Evolutionary conservation across 2,888 invertebrate species (phyloP).

Genomic region (Halictus quadricinctus): DNA sequence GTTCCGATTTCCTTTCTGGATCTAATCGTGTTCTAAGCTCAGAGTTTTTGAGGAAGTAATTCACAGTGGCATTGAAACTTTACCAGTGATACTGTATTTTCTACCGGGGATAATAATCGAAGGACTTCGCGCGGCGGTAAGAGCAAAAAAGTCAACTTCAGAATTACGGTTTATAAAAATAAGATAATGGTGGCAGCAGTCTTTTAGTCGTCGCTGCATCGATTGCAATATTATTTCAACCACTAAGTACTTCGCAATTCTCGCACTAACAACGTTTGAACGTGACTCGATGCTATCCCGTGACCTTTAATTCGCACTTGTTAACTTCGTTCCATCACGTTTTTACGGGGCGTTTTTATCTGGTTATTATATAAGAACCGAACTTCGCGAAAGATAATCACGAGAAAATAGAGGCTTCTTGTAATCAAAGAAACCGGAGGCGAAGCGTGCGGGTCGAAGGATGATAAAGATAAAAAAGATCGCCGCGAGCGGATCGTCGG

Average conservation of each 20-base stretch:
- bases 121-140: neutral
- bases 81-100: neutral
- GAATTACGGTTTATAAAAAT: neutral
- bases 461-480: neutral
- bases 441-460: neutral
- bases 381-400: conserved; percentile 8
- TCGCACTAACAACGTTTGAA: neutral
- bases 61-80: neutral
- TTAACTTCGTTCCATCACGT: neutral
- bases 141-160: neutral
- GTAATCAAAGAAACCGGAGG: conserved; percentile 8
- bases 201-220: neutral
- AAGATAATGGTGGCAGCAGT: neutral
- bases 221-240: neutral
- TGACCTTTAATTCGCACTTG: conserved; percentile 6
- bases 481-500: conserved; percentile 6
- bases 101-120: neutral
- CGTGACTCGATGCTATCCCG: neutral
- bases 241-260: neutral
- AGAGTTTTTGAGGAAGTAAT: neutral
- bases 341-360: neutral
- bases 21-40: neutral
- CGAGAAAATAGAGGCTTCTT: neutral
- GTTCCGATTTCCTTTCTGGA: neutral
- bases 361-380: neutral